Conservation (phyloP, 2,797 vertebrate species). For the Oreonectes daqikongensis region DNA sequence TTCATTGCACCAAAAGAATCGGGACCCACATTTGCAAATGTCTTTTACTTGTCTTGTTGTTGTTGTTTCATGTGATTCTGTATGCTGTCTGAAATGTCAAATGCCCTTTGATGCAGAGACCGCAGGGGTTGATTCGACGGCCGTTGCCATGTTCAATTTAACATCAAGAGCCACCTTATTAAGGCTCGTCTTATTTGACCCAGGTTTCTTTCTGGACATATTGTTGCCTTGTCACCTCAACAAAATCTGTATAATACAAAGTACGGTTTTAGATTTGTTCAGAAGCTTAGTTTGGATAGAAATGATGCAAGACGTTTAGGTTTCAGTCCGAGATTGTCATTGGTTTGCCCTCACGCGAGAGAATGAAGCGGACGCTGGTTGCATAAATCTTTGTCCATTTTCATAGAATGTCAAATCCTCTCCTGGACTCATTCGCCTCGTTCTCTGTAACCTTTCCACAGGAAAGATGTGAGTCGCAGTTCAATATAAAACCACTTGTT, state of each 20-base stretch:
- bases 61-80: conserved; percentile 60
- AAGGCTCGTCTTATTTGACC: neutral
- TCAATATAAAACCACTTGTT: conserved; percentile 43
- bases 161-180: neutral
- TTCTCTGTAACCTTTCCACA: conserved; percentile 71
- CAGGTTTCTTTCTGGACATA: neutral
- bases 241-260: neutral
- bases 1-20: conserved; percentile 47
- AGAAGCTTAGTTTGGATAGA: conserved; percentile 42
- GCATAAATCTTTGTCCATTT: conserved; percentile 76
- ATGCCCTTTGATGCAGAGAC: conserved; percentile 50
- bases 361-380: conserved; percentile 69
- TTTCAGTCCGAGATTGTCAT: conserved; percentile 68
- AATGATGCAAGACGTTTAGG: conserved; percentile 59
- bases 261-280: neutral
- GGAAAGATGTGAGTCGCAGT: conserved; percentile 58
- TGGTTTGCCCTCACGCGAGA: conserved; percentile 55
- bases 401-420: conserved; percentile 74
- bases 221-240: conserved; percentile 9
- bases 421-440: conserved; percentile 59
- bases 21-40: conserved; percentile 42
- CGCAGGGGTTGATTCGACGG: conserved; percentile 1
- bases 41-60: conserved; percentile 61
- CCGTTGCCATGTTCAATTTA: conserved; percentile 11
- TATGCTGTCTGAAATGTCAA: conserved; percentile 52